Conservation (phyloP, 2,797 vertebrate genomes). For the Sebastes hubbsi region DNA sequence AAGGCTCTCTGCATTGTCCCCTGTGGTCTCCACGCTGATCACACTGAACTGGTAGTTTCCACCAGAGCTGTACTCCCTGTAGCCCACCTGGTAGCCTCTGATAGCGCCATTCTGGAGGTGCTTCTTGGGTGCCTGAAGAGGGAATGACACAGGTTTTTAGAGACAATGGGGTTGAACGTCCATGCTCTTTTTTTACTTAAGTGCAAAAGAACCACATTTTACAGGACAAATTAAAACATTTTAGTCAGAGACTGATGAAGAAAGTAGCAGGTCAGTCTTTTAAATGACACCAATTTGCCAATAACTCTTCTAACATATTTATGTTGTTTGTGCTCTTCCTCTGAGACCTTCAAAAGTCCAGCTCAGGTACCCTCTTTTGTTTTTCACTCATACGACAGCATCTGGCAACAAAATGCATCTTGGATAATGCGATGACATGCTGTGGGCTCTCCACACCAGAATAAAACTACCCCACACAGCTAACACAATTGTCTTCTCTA, state of each 20-base stretch:
- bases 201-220: not conserved
- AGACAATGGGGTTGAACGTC: not conserved
- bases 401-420: not conserved
- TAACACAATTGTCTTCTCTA: not conserved
- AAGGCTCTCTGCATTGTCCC: constrained; percentile 93
- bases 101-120: constrained; percentile 97
- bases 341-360: not conserved
- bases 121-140: constrained; percentile 89
- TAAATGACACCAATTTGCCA: not conserved
- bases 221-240: not conserved
- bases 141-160: not conserved
- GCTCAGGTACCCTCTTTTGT: not conserved
- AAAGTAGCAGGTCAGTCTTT: not conserved
- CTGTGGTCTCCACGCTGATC: constrained; percentile 94
- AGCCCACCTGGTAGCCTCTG: constrained; percentile 95
- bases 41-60: constrained; percentile 98
- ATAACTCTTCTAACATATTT: not conserved
- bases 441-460: not conserved
- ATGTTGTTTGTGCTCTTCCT: not conserved
- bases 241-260: not conserved
- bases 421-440: not conserved
- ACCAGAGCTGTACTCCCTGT: constrained; percentile 94
- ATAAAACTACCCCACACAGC: not conserved
- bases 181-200: not conserved
- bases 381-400: not conserved